Evolutionary conservation across 2,113 vertebrate genomes (phyloP), one percentile per base, ranked within the genome.

Genomic region (human (Homo sapiens)): DNA sequence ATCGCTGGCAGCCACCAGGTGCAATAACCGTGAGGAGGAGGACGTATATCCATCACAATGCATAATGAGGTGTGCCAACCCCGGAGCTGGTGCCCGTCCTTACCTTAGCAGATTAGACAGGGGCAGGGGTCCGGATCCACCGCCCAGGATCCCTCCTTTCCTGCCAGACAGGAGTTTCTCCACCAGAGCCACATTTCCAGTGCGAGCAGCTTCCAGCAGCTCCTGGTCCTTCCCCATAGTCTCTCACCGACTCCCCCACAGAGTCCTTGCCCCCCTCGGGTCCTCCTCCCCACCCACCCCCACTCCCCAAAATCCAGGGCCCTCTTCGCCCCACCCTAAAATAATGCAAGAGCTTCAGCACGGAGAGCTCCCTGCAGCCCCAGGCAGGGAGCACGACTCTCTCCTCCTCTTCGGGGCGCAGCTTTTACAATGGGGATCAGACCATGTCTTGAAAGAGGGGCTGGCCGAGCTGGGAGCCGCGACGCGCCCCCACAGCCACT

Each of bases 161-260:
- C 99, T 99, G 92, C 99, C 99, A 98, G 99, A 99, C 97, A 99
- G 98, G 98, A 99, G 98, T 99, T 99, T 99, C 99, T 99, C 99
- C 99, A 99, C 99, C 98, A 99, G 97, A 98, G 98, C 99, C 97
- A 99, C 99, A 98, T 99, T 99, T 98, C 99, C 99, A 85, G 99
- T 99, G 97, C 99, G 99, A 98, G 99, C 99, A 93, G 99, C 99
- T 98, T 99, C 99, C 98, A 99, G 99, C 97, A 99, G 99, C 98
- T 99, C 99, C 98, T 99, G 99, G 98, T 99, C 99, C 98, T 99
- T 99, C 89, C 99, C 99, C 99, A 99, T 99, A 98, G 98, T 98
- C 98, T 98, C 97, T 86, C 70, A 79, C 64, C 79, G 86, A 84
- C 57, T 52, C 89, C 90, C 70, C 57, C 57, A 50, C 81, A 11